Conservation (phyloP, 2,888 invertebrate species). For the Heliconius hortense region DNA sequence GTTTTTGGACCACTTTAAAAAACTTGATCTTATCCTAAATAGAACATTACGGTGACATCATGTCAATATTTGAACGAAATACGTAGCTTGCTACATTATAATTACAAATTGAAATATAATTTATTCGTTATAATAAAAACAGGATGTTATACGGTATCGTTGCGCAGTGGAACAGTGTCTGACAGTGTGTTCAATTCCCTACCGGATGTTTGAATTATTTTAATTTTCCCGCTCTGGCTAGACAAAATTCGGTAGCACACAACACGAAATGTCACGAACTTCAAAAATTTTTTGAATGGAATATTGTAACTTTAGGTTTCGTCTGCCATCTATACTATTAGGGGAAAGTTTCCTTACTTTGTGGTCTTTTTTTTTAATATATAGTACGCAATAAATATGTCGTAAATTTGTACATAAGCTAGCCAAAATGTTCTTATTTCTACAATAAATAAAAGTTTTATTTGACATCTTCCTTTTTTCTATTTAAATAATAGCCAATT, state of each 20-base stretch:
- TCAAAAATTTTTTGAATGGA: not conserved
- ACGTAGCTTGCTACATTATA: not conserved
- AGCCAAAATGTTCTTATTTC: not conserved
- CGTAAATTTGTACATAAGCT: not conserved
- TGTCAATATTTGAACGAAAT: not conserved
- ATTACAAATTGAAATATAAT: conserved; percentile 4
- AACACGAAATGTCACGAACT: not conserved
- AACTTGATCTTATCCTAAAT: not conserved
- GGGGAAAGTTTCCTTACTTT: too few relatives aligned
- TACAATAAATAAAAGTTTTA: not conserved
- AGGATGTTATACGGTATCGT: not conserved
- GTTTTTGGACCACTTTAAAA: not conserved
- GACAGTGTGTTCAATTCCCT: too few relatives aligned
- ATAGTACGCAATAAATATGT: not conserved
- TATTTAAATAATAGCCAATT: not conserved
- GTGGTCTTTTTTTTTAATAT: not conserved
- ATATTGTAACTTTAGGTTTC: not conserved
- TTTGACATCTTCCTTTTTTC: conserved; percentile 6
- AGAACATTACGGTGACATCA: conserved; percentile 4
- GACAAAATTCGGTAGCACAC: not conserved
- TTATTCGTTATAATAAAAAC: not conserved
- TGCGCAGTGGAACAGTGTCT: too few relatives aligned
- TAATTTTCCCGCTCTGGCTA: not conserved
- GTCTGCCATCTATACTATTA: too few relatives aligned
- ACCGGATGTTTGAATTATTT: too few relatives aligned